A percentile compares a stretch with the other conserved stretches of the same genome.
Conservation (phyloP, 1,140 invertebrate genomes). For the Mercenaria mercenaria region DNA sequence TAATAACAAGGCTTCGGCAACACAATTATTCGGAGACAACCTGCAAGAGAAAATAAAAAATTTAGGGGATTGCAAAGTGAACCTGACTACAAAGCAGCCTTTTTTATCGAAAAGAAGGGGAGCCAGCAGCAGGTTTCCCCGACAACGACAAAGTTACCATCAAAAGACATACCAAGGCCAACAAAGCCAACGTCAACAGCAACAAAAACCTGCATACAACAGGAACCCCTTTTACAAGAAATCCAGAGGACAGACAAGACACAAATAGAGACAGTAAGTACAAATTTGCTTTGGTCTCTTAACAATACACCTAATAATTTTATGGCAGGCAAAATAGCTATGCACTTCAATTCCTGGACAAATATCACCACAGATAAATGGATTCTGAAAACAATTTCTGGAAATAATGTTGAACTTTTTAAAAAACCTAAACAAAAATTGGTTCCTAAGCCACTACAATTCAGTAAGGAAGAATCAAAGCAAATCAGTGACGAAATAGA, state of each 20-base stretch:
- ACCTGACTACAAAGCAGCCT: not conserved
- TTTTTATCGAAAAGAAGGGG: conserved; percentile 10
- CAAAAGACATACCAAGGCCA: too few species aligned
- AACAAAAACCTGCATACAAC: not conserved
- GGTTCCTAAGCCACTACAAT: not conserved
- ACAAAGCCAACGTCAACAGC: not conserved
- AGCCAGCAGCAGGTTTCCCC: too few species aligned
- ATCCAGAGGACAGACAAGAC: not conserved
- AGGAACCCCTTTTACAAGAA: too few species aligned
- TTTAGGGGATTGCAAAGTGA: not conserved
- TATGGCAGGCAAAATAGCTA: not conserved
- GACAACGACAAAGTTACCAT: too few species aligned
- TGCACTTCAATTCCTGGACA: not conserved
- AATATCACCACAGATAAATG: conserved; percentile 1
- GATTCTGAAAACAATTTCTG: conserved; percentile 1
- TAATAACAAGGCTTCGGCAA: not conserved
- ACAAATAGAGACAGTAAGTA: not conserved
- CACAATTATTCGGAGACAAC: not conserved
- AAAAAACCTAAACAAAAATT: not conserved
- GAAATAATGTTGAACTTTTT: not conserved
- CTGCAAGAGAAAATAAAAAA: not conserved
- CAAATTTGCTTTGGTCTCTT: not conserved
- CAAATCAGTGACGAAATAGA: not conserved
- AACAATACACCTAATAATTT: not conserved
- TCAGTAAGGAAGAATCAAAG: not conserved